phyloP scores from a whole-genome alignment of 23 tunicate genomes.

The Aplidium turbinatum region DNA sequence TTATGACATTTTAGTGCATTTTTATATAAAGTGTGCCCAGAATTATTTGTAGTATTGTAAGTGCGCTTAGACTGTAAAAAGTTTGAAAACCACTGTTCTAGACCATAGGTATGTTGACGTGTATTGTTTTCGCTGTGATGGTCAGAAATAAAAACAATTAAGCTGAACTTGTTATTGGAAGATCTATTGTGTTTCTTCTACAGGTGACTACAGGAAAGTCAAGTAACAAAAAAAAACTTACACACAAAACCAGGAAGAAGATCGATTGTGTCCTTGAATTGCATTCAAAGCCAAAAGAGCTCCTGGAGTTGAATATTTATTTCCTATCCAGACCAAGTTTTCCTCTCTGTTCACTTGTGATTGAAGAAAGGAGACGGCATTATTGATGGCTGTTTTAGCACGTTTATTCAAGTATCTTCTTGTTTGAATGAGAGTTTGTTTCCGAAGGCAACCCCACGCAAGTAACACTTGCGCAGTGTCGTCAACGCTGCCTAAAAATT shows the following conservation, averaged over 20 bases:
- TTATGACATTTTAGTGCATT: no score
- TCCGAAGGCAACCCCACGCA: background rate
- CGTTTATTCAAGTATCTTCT: no score
- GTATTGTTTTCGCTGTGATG: no score
- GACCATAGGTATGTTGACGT: no score
- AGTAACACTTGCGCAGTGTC: background rate
- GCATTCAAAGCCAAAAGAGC: conserved; percentile 10
- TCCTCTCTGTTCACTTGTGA: background rate
- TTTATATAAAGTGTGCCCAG: no score
- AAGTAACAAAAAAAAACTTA: background rate
- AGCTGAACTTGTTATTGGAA: no score
- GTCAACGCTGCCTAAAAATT: background rate
- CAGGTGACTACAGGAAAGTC: no score
- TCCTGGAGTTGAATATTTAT: conserved; percentile 23
- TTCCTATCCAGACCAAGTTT: conserved; percentile 18
- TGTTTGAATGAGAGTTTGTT: background rate
- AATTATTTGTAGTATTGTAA: no score
- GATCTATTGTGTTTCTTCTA: no score
- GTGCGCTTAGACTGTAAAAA: no score
- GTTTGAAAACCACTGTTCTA: no score
- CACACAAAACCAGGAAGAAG: background rate
- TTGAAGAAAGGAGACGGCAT: background rate
- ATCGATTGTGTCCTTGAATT: background rate
- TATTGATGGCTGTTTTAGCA: conserved; percentile 1
- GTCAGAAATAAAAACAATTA: no score